Evolutionary conservation across 2,888 invertebrate genomes (phyloP).

Genomic region (Drosophila subquinaria): DNA sequence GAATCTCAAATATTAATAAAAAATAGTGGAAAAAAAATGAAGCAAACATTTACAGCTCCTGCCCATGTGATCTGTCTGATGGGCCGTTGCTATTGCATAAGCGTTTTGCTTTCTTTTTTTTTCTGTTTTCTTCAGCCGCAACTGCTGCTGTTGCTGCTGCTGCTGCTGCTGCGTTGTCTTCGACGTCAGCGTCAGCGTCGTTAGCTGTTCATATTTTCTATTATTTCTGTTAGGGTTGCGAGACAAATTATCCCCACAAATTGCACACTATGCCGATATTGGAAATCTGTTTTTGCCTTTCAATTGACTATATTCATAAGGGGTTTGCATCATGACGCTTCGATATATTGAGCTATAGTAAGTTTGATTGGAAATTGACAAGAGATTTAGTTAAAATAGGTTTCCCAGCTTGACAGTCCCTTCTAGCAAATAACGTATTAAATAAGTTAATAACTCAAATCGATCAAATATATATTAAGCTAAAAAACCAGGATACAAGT

Average conservation of each 20-base stretch:
- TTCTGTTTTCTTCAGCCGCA: conserved; percentile 46
- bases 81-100: conserved; percentile 66
- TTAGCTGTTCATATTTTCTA: conserved; percentile 25
- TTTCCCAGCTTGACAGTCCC: background rate
- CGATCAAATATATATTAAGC: background rate
- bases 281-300: background rate
- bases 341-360: background rate
- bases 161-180: conserved; percentile 22
- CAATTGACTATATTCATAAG: background rate
- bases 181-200: conserved; percentile 30
- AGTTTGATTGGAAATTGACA: background rate
- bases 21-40: conserved; percentile 1
- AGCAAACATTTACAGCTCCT: conserved; percentile 21
- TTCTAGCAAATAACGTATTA: background rate
- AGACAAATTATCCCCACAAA: background rate
- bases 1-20: conserved; percentile 4
- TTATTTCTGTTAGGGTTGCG: conserved; percentile 30
- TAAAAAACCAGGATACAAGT: too few species aligned
- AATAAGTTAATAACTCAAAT: background rate
- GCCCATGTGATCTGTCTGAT: conserved; percentile 58
- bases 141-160: conserved; percentile 26
- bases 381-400: background rate
- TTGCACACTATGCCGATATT: conserved; percentile 10
- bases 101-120: conserved; percentile 64
- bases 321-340: conserved; percentile 2